Conservation (phyloP, 2,797 vertebrate genomes). For the Philypnodon macrostomus region DNA sequence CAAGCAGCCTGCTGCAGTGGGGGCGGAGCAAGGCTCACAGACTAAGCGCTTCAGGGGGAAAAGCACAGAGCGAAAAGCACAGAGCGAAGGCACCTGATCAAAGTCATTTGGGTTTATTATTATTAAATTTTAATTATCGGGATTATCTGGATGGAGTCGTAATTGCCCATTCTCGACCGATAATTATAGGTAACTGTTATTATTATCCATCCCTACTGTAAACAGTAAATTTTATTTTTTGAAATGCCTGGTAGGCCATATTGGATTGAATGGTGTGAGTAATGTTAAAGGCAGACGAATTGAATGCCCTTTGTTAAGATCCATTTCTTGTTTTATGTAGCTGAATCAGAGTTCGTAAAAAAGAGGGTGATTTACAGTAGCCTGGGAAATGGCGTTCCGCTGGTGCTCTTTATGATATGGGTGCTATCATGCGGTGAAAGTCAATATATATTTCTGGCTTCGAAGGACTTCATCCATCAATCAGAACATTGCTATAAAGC, state of each 20-base stretch:
- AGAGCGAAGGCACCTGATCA: no score
- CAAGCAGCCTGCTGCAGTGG: no score
- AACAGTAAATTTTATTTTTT: constrained; percentile 20
- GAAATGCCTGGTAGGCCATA: constrained; percentile 19
- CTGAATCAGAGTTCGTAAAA: constrained; percentile 19
- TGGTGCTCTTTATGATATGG: constrained; percentile 23
- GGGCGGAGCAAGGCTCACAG: no score
- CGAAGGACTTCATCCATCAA: constrained; percentile 37
- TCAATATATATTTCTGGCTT: constrained; percentile 27
- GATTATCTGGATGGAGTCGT: no score
- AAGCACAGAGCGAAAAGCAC: no score
- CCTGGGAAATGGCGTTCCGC: constrained; percentile 11
- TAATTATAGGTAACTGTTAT: no score
- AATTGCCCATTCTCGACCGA: no score
- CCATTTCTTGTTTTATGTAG: constrained; percentile 13
- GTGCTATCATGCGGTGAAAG: constrained; percentile 19
- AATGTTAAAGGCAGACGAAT: constrained; percentile 3
- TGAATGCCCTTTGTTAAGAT: constrained; percentile 9
- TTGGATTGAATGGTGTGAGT: constrained; percentile 1
- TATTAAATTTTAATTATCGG: no score
- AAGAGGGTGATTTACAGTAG: constrained; percentile 43
- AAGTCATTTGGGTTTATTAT: no score
- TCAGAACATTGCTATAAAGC: constrained; percentile 31
- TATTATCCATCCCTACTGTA: no score
- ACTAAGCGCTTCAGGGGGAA: no score